Conservation (phyloP, 2,113 vertebrate species). For the Eupsittula cactorum region DNA sequence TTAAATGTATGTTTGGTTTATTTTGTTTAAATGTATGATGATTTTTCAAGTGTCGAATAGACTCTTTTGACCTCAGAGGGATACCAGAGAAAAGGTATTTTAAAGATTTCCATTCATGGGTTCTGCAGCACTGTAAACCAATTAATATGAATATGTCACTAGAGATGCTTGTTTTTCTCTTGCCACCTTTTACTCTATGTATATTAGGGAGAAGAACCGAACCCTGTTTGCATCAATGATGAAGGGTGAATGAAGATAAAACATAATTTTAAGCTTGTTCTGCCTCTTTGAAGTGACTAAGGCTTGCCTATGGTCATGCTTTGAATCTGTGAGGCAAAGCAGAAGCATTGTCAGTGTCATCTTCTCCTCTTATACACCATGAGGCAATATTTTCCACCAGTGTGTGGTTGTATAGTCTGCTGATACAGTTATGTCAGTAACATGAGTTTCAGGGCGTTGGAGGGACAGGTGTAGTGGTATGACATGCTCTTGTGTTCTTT, state of each 20-base stretch:
- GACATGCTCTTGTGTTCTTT: not conserved
- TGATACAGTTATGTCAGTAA: not conserved
- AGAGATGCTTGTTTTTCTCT: not conserved
- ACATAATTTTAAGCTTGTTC: not conserved
- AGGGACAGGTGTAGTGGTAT: not conserved
- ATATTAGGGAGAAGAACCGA: not conserved
- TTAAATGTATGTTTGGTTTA: not conserved
- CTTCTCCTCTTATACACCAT: not conserved
- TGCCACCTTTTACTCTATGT: not conserved
- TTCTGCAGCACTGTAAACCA: not conserved
- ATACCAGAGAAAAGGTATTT: not conserved
- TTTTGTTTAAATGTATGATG: not conserved
- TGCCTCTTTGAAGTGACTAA: not conserved
- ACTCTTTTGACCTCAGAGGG: not conserved
- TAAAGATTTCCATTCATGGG: not conserved
- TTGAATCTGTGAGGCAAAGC: not conserved
- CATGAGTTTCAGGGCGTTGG: rapidly evolving
- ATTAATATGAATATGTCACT: not conserved
- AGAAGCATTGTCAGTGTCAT: not conserved
- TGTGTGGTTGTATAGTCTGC: not conserved
- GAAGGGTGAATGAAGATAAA: not conserved
- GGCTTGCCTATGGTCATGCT: not conserved
- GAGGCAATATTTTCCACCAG: not conserved
- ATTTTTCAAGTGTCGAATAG: not conserved
- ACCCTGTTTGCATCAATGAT: not conserved